Conservation (phyloP, 2,113 vertebrate genomes). For the Diadophis punctatus region DNA sequence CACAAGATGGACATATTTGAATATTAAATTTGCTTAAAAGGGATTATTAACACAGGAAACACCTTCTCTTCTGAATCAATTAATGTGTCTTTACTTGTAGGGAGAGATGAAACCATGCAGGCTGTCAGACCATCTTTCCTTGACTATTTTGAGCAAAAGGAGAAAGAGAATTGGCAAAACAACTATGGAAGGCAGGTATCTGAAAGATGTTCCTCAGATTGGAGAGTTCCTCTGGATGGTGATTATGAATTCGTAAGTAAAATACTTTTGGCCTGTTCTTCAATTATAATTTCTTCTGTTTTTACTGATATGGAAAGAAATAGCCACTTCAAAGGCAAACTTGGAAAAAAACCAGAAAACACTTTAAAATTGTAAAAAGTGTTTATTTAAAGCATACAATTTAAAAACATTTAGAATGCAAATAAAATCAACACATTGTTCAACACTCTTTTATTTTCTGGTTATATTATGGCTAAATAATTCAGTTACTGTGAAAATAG, state of each 20-base stretch:
- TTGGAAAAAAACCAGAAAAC: background rate
- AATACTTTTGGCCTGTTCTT: background rate
- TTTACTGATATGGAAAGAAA: background rate
- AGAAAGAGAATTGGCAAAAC: conserved; percentile 84
- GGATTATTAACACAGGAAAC: background rate
- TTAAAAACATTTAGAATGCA: background rate
- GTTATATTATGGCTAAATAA: background rate
- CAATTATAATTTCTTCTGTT: background rate
- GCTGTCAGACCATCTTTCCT: conserved; percentile 90
- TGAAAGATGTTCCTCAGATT: conserved; percentile 74
- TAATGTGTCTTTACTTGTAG: conserved; percentile 63
- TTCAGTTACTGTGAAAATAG: background rate
- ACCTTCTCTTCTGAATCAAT: background rate
- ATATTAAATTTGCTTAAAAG: background rate
- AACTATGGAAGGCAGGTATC: conserved; percentile 71
- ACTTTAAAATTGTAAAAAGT: background rate
- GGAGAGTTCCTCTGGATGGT: conserved; percentile 82
- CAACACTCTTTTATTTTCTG: background rate
- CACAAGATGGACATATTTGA: background rate
- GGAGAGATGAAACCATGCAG: conserved; percentile 84
- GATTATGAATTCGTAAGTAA: conserved; percentile 90
- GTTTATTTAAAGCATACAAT: background rate
- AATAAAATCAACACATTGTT: background rate
- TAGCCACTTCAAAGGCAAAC: background rate
- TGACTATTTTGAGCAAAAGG: conserved; percentile 96